A percentile compares a stretch with the other conserved stretches of the same genome.
Conservation (phyloP, 1,140 invertebrate genomes). For the Diprion similis region DNA sequence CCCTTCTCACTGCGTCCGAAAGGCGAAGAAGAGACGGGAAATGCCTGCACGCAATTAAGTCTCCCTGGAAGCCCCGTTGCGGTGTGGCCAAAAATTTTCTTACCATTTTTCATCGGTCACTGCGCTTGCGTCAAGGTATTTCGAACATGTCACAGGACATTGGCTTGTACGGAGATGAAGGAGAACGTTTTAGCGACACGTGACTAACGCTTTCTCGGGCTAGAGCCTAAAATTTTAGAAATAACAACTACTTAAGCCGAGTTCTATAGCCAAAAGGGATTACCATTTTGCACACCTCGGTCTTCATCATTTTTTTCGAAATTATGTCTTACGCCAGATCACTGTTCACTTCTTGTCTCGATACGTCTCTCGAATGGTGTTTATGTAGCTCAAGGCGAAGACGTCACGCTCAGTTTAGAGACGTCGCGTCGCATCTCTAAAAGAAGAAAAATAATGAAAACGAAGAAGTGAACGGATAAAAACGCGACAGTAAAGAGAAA, state of each 20-base stretch:
- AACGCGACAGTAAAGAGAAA: background rate
- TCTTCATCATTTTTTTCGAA: background rate
- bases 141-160: too few relatives aligned
- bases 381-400: too few relatives aligned
- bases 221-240: too few relatives aligned
- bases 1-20: background rate
- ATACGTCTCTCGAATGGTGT: too few relatives aligned
- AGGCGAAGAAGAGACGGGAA: background rate
- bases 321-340: conserved; percentile 8
- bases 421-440: background rate
- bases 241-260: too few relatives aligned
- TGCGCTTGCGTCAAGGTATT: too few relatives aligned
- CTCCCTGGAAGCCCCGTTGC: background rate
- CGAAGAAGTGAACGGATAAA: background rate
- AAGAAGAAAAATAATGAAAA: conserved; percentile 14
- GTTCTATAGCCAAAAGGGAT: too few relatives aligned
- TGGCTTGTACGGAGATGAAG: too few relatives aligned
- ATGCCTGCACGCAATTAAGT: background rate
- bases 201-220: too few relatives aligned
- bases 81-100: background rate
- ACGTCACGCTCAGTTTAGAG: too few relatives aligned
- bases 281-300: background rate
- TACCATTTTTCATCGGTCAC: background rate
- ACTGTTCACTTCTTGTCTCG: conserved; percentile 14
- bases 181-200: too few relatives aligned